phyloP scores from a whole-genome alignment of 2,113 vertebrate species.

The Oncorhynchus masou region DNA sequence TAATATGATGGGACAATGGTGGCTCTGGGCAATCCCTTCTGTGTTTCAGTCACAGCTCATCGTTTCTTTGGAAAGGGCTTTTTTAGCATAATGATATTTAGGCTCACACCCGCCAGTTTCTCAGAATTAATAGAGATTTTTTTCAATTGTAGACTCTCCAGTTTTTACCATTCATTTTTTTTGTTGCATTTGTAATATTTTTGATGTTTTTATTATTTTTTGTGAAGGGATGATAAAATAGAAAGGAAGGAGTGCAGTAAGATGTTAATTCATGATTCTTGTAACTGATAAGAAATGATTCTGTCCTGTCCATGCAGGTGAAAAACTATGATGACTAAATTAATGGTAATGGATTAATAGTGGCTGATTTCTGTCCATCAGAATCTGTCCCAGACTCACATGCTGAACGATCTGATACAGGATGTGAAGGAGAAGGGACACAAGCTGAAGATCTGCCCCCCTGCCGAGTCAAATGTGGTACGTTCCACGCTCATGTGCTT shows the following conservation, averaged over 20 bases:
- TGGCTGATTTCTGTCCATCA: conserved; percentile 43
- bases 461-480: conserved; percentile 83
- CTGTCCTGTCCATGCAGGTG: not conserved
- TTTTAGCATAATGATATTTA: conserved; percentile 39
- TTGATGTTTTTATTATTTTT: too few relatives aligned
- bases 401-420: conserved; percentile 89
- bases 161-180: too few relatives aligned
- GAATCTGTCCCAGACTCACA: conserved; percentile 94
- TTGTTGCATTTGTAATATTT: too few relatives aligned
- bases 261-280: too few relatives aligned
- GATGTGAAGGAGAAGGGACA: conserved; percentile 92
- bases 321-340: not conserved
- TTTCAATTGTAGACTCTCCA: too few relatives aligned
- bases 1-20: conserved; percentile 55
- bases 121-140: too few relatives aligned
- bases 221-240: not conserved
- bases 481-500: conserved; percentile 10
- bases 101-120: too few relatives aligned
- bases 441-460: conserved; percentile 87
- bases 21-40: conserved; percentile 38
- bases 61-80: conserved; percentile 38
- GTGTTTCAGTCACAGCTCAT: conserved; percentile 12
- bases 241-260: too few relatives aligned
- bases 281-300: not conserved
- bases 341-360: not conserved